Conservation (phyloP, 2,888 invertebrate species). For the Chrysolina americana region DNA sequence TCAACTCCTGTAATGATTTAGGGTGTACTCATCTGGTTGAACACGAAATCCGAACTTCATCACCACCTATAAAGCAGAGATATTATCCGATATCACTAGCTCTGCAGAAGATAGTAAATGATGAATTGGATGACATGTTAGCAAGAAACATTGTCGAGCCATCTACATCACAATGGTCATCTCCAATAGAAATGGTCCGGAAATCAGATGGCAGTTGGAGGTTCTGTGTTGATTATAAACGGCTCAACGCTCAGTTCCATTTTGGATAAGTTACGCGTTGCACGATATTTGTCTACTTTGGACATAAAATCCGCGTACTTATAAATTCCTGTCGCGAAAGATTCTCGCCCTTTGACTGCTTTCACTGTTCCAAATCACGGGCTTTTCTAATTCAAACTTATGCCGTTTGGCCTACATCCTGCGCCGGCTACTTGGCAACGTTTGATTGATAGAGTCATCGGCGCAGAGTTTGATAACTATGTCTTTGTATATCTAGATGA, state of each 20-base stretch:
- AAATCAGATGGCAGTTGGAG: slow-evolving; percentile 58
- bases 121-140: slow-evolving; percentile 53
- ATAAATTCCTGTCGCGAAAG: slow-evolving; percentile 36
- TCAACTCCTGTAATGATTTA: not conserved
- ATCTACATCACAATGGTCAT: slow-evolving; percentile 59
- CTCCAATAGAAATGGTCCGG: slow-evolving; percentile 54
- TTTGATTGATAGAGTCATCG: slow-evolving; percentile 51
- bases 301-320: slow-evolving; percentile 41
- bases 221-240: slow-evolving; percentile 54
- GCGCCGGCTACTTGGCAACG: slow-evolving; percentile 55
- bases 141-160: slow-evolving; percentile 53
- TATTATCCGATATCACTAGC: slow-evolving; percentile 46
- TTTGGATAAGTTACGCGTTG: slow-evolving; percentile 39
- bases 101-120: slow-evolving; percentile 41
- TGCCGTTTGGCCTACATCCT: slow-evolving; percentile 54
- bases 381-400: slow-evolving; percentile 53
- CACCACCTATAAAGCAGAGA: slow-evolving; percentile 45
- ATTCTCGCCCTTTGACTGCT: slow-evolving; percentile 50
- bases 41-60: slow-evolving; percentile 34
- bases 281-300: slow-evolving; percentile 39
- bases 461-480: slow-evolving; percentile 49
- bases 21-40: slow-evolving; percentile 44
- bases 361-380: slow-evolving; percentile 56
- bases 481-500: slow-evolving; percentile 55
- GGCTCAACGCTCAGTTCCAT: slow-evolving; percentile 46